Base-by-base conservation (phyloP, 1,140 invertebrate species). In the Meteorus sp. region DNA sequence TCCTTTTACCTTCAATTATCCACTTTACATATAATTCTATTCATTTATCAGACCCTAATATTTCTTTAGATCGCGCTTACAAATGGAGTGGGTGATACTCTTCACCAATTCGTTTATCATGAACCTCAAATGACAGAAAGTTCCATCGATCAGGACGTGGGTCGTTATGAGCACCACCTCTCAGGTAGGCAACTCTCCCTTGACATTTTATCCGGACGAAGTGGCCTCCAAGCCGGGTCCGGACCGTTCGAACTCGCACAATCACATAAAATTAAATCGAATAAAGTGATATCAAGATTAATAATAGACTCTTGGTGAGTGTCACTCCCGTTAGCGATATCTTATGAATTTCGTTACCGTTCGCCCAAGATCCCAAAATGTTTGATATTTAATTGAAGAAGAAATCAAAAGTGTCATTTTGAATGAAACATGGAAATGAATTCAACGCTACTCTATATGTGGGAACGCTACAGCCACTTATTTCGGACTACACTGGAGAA, bases 161-260 rank as follows among this genome's bases (percentile, higher is more conserved):
- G 52, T 75, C 80, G 71, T 83, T 83, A 68, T 78, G 81, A 48
- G 77, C 73, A 56, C 80, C 66, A 78, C 75, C 20, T 80, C 78
- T 4, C 65, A 76, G 76, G 27, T 73, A n/a, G n/a, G n/a, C n/a
- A n/a, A n/a, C n/a, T n/a, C 80, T 60, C 79, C 79, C 68, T 52
- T 33, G 11, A 33, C 11, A 33, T 39, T 91, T 88, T 68, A n/a
- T n/a, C 90, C 88, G 1, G 88, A 87, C 6, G 88, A 88, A 54
- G 87, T 87, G 68, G 90, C 88, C 80, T 91, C 88, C 56, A 91
- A 81, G 48, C 88, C 89, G 56, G 91, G 35, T 58, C 90, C 73
- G 86, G 89, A 57, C 87, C 89, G 66, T 90, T 91, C 47, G 57
- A 63, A 59, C 44, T 59, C 33, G 9, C 51, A 13, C 13, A 35